Conservation (phyloP, 2,888 invertebrate species). For the Leptopilina myrica region DNA sequence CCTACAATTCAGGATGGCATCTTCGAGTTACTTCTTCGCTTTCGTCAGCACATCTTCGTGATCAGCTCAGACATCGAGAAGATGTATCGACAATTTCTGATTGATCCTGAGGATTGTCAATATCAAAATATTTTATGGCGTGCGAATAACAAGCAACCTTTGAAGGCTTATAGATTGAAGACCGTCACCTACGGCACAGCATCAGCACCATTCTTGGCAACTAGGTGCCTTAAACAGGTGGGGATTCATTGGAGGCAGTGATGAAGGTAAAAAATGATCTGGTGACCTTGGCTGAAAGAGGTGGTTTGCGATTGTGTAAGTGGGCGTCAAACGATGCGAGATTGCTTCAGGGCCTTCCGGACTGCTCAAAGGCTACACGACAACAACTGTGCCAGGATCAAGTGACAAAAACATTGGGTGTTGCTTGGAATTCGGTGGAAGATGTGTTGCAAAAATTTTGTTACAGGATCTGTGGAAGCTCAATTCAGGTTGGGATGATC, state of each 20-base stretch:
- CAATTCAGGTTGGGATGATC: no score
- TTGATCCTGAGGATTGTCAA: conserved; percentile 47
- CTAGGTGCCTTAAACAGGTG: conserved; percentile 33
- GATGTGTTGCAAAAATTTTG: no score
- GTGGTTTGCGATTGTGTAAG: not conserved
- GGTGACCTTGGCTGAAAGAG: not conserved
- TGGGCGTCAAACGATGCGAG: not conserved
- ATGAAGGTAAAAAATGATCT: not conserved
- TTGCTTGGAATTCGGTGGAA: no score
- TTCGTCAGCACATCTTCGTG: conserved; percentile 22
- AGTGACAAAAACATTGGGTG: no score
- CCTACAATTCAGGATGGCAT: conserved; percentile 18
- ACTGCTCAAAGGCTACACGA: no score
- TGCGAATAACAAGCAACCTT: conserved; percentile 31
- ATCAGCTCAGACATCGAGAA: conserved; percentile 50
- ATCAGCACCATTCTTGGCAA: conserved; percentile 41
- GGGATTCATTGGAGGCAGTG: not conserved
- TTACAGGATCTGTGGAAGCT: no score
- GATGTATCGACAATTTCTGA: conserved; percentile 59
- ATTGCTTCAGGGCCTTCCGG: no score
- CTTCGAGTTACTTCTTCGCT: not conserved
- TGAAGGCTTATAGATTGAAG: conserved; percentile 43
- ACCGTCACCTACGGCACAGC: conserved; percentile 13
- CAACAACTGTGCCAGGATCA: no score
- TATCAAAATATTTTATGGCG: conserved; percentile 64